A percentile compares a stretch with the other conserved stretches of the same genome.
These are phyloP conservation scores for Phodopus roborovskii DNA, from an alignment of 2,113 vertebrate genomes.

Conservation along the genomic window DNA sequence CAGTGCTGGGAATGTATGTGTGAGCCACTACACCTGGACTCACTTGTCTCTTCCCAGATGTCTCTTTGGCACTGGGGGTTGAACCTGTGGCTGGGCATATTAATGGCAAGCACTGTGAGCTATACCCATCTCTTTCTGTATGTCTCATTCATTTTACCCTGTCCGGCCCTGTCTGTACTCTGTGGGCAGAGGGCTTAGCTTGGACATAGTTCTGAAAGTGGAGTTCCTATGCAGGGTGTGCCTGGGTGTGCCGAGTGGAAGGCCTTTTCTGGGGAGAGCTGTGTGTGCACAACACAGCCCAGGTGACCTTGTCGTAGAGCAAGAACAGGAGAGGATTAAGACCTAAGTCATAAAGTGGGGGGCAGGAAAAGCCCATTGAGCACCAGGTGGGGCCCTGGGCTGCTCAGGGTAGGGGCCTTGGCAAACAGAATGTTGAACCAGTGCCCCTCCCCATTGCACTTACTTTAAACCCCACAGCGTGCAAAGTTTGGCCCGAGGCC, in stretches of 20 bases:
- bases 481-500: slow-evolving; percentile 59
- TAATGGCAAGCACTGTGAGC: background rate
- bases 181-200: background rate
- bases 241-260: slow-evolving; percentile 1
- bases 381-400: background rate
- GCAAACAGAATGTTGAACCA: slow-evolving; percentile 70
- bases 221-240: slow-evolving; percentile 47
- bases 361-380: slow-evolving; percentile 21
- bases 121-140: background rate
- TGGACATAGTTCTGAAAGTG: background rate
- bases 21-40: background rate
- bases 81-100: background rate
- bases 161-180: too few relatives aligned
- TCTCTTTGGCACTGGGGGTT: background rate
- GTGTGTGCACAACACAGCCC: slow-evolving; percentile 2
- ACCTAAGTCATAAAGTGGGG: slow-evolving; percentile 61
- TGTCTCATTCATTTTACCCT: background rate
- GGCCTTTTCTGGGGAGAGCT: slow-evolving; percentile 7
- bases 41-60: background rate
- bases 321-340: slow-evolving; percentile 12
- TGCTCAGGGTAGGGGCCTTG: slow-evolving; percentile 53
- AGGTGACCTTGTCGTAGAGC: slow-evolving; percentile 49
- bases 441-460: slow-evolving; percentile 53
- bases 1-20: background rate
- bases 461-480: background rate